These are phyloP conservation scores for Hippocampus barbouri DNA, from an alignment of 2,113 vertebrate genomes.

Conservation along the genomic window DNA sequence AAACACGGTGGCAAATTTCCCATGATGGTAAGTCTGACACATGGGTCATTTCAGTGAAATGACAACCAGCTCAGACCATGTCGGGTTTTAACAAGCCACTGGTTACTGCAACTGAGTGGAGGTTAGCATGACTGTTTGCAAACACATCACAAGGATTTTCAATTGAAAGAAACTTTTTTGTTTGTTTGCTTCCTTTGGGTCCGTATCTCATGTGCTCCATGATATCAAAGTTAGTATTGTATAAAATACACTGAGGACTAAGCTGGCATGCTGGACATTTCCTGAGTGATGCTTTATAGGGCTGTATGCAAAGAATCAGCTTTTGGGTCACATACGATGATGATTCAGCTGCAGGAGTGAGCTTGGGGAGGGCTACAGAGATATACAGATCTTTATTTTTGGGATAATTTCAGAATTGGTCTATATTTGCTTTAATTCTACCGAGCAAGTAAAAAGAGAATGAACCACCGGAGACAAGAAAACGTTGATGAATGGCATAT, in stretches of 20 bases:
- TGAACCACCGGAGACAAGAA: not conserved
- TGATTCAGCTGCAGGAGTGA: conserved; percentile 33
- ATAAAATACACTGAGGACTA: not conserved
- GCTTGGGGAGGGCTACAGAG: conserved; percentile 15
- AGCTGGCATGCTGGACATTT: conserved; percentile 10
- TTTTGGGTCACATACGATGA: conserved; percentile 60
- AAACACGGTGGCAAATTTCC: conserved; percentile 22
- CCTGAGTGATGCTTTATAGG: conserved; percentile 49
- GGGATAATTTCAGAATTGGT: conserved; percentile 9
- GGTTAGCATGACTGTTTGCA: not conserved
- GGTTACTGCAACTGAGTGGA: not conserved
- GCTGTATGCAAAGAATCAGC: conserved; percentile 44
- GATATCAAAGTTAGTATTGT: not conserved
- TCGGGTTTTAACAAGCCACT: not conserved
- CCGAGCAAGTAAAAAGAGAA: not conserved
- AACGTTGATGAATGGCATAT: not conserved
- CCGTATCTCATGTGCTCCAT: not conserved
- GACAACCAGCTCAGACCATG: not conserved
- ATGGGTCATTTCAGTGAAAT: conserved; percentile 2
- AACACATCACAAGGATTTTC: not conserved
- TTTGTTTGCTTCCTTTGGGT: not conserved
- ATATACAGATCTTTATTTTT: conserved; percentile 31
- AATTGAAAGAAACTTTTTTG: not conserved
- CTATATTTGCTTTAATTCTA: conserved; percentile 19
- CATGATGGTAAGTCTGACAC: conserved; percentile 9